These are phyloP conservation scores for Drosophila mimica DNA, from an alignment of 2,888 invertebrate species.

Conservation along the genomic window DNA sequence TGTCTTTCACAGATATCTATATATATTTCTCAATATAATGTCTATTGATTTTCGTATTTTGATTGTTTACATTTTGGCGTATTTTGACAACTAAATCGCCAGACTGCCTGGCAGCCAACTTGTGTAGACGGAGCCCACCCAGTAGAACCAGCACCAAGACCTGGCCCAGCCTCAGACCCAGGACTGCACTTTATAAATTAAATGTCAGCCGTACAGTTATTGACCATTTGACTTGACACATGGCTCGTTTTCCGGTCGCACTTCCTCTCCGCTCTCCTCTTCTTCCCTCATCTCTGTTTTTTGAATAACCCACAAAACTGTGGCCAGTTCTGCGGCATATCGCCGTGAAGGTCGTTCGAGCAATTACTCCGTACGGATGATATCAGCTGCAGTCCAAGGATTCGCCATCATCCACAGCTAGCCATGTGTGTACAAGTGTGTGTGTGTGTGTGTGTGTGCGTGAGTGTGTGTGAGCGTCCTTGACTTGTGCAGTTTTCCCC, in stretches of 20 bases:
- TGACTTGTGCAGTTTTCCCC: conserved; percentile 67
- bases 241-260: conserved; percentile 57
- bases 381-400: conserved; percentile 52
- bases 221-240: conserved; percentile 62
- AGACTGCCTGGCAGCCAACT: conserved; percentile 56
- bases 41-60: conserved; percentile 52
- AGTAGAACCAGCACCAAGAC: conserved; percentile 10
- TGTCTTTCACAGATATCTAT: conserved; percentile 42
- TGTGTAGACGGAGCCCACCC: conserved; percentile 45
- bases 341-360: conserved; percentile 69
- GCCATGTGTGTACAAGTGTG: neutral
- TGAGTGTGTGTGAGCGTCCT: conserved; percentile 47
- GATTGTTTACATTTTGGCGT: conserved; percentile 71
- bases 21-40: conserved; percentile 42
- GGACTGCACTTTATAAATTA: conserved; percentile 68
- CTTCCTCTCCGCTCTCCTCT: conserved; percentile 26
- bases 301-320: conserved; percentile 68
- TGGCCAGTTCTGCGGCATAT: conserved; percentile 66
- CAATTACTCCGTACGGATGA: conserved; percentile 62
- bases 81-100: conserved; percentile 79
- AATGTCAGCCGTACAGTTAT: conserved; percentile 66
- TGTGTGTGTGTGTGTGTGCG: conserved; percentile 24
- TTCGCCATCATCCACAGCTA: conserved; percentile 31
- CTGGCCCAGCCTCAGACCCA: conserved; percentile 7
- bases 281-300: conserved; percentile 16